These are phyloP conservation scores for Drosophila jambulina DNA, from an alignment of 1,140 invertebrate genomes.

Conservation along the genomic window DNA sequence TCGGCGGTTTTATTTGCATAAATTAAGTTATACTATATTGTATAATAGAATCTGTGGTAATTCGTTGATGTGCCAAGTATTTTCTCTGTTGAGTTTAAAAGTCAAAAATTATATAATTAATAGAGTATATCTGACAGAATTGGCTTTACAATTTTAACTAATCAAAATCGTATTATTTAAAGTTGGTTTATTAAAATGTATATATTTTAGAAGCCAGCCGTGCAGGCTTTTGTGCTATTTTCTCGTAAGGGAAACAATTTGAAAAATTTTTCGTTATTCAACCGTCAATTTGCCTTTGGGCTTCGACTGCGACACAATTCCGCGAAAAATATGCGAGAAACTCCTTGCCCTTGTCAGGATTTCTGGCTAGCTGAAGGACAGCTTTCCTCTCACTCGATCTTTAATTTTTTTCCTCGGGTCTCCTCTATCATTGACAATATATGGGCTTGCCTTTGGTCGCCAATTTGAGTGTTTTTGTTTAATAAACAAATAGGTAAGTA, in stretches of 20 bases:
- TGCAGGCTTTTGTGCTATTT: neutral
- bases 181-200: neutral
- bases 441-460: conserved; percentile 60
- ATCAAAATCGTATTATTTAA: neutral
- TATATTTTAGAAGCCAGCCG: neutral
- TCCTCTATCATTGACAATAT: conserved; percentile 16
- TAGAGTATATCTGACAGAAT: neutral
- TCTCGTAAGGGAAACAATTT: neutral
- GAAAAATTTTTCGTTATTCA: neutral
- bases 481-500: conserved; percentile 74
- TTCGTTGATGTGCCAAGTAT: neutral
- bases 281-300: conserved; percentile 1
- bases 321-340: conserved; percentile 17
- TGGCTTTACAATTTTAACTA: neutral
- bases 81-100: neutral
- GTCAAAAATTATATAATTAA: neutral
- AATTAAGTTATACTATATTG: conserved; percentile 40
- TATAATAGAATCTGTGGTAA: conserved; percentile 1
- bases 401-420: conserved; percentile 1
- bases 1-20: conserved; percentile 44
- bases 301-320: conserved; percentile 16
- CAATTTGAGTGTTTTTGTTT: conserved; percentile 77
- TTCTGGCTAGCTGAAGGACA: conserved; percentile 25
- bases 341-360: conserved; percentile 19
- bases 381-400: conserved; percentile 15